These are phyloP conservation scores for Characodon lateralis DNA, from an alignment of 2,797 vertebrate genomes.

Conservation along the genomic window DNA sequence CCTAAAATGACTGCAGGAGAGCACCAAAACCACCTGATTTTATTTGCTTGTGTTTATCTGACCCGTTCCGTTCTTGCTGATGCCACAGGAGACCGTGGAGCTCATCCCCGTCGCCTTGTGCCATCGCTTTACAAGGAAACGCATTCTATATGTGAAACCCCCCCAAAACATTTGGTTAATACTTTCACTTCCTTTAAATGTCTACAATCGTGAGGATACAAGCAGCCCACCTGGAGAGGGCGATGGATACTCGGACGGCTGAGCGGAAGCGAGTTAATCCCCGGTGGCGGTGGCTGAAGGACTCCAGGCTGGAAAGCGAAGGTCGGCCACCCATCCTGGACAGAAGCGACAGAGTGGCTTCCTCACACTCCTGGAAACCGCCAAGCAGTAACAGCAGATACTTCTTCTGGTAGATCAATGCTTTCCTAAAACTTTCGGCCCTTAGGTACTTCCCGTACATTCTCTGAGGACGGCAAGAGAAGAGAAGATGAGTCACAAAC, in stretches of 20 bases:
- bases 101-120: slow-evolving; percentile 86
- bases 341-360: slow-evolving; percentile 91
- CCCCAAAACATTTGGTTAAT: background rate
- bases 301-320: slow-evolving; percentile 77
- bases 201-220: background rate
- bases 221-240: slow-evolving; percentile 88
- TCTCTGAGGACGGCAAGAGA: slow-evolving; percentile 76
- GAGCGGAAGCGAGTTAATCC: slow-evolving; percentile 91
- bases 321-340: slow-evolving; percentile 90
- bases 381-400: slow-evolving; percentile 94
- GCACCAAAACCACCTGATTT: background rate
- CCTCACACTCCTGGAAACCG: slow-evolving; percentile 96
- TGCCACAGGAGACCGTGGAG: slow-evolving; percentile 47
- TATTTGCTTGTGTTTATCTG: slow-evolving; percentile 79
- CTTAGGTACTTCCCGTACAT: slow-evolving; percentile 94
- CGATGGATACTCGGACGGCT: slow-evolving; percentile 89
- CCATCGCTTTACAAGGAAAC: slow-evolving; percentile 94
- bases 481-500: background rate
- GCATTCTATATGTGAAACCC: slow-evolving; percentile 84
- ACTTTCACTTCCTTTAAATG: background rate
- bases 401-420: slow-evolving; percentile 97
- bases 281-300: slow-evolving; percentile 79
- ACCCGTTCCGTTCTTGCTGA: slow-evolving; percentile 85
- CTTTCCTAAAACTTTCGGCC: slow-evolving; percentile 95
- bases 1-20: background rate